These are phyloP conservation scores for Caenorhabditis virilis DNA, from an alignment of 2,888 invertebrate genomes.

Conservation along the genomic window DNA sequence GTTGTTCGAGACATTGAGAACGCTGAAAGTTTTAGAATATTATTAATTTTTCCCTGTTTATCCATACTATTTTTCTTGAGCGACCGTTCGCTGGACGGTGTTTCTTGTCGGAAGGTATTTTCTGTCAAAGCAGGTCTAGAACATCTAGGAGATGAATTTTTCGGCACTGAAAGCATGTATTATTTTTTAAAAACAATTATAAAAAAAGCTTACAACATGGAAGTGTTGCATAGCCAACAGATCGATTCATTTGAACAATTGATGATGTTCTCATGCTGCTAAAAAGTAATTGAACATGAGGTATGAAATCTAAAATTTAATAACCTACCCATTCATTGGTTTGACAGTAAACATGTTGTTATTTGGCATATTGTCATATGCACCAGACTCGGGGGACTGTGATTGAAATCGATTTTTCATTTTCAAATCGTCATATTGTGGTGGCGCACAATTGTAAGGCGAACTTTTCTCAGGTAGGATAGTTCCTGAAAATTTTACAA, in stretches of 20 bases:
- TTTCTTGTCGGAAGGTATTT: too few relatives aligned
- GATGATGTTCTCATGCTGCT: not conserved
- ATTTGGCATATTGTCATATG: constrained; percentile 46
- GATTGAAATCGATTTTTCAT: constrained; percentile 11
- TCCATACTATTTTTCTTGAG: constrained; percentile 8
- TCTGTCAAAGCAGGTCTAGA: too few relatives aligned
- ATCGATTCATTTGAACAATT: constrained; percentile 4
- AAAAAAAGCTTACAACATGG: constrained; percentile 13
- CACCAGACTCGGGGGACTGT: constrained; percentile 8
- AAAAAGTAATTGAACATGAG: not conserved
- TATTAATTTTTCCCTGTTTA: constrained; percentile 15
- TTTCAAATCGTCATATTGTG: constrained; percentile 27
- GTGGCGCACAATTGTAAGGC: constrained; percentile 10
- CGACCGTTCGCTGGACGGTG: too few relatives aligned
- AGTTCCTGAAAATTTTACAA: constrained; percentile 23
- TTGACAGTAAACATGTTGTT: constrained; percentile 16
- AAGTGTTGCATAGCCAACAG: constrained; percentile 22
- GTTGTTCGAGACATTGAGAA: constrained; percentile 30
- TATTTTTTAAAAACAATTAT: too few relatives aligned
- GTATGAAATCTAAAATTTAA: too few relatives aligned
- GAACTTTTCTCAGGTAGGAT: constrained; percentile 31
- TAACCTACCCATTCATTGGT: not conserved
- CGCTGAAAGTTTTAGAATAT: constrained; percentile 10
- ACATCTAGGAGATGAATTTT: too few relatives aligned
- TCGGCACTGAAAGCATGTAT: too few relatives aligned